These are phyloP conservation scores for Aurelia sp. DNA, from an alignment of 30 jellyfish, hydroid and myxozoan species.

Conservation along the genomic window DNA sequence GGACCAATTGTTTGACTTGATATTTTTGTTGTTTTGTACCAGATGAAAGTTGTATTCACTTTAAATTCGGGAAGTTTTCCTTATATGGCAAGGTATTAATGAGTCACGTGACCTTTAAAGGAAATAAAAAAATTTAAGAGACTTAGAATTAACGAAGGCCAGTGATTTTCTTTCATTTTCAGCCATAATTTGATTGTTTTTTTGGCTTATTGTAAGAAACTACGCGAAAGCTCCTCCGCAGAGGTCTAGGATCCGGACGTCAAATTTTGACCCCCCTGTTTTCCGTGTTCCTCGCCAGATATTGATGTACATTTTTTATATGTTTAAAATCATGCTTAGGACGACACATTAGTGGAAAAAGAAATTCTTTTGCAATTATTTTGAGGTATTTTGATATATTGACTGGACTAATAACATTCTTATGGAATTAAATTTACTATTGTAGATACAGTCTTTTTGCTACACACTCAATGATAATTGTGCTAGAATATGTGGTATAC, in stretches of 20 bases:
- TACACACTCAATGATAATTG: too few relatives aligned
- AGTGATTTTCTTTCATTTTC: background rate
- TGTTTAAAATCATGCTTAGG: conserved; percentile 24
- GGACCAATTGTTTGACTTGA: conserved; percentile 31
- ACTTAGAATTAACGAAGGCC: background rate
- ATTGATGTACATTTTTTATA: conserved; percentile 29
- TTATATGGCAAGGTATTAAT: background rate
- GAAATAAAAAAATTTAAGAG: background rate
- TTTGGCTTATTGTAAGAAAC: conserved; percentile 2
- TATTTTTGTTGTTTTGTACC: background rate
- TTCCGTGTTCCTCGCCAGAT: conserved; percentile 36
- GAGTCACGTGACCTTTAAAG: conserved; percentile 28
- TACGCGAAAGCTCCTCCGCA: too few relatives aligned
- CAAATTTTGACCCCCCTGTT: conserved; percentile 22
- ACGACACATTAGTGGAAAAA: conserved; percentile 11
- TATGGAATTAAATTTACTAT: too few relatives aligned
- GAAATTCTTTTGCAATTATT: conserved; percentile 36
- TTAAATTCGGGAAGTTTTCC: conserved; percentile 18
- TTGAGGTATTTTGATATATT: conserved; percentile 32
- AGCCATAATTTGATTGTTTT: conserved; percentile 1
- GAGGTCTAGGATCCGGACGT: background rate
- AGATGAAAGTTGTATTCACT: conserved; percentile 12
- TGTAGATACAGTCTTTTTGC: too few relatives aligned
- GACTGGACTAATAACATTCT: conserved; percentile 47
- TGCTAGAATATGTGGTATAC: too few relatives aligned